A percentile compares a stretch with the other conserved stretches of the same genome.
phyloP scores from a whole-genome alignment of 2,797 vertebrate genomes.

The Apogon hyalosoma region DNA sequence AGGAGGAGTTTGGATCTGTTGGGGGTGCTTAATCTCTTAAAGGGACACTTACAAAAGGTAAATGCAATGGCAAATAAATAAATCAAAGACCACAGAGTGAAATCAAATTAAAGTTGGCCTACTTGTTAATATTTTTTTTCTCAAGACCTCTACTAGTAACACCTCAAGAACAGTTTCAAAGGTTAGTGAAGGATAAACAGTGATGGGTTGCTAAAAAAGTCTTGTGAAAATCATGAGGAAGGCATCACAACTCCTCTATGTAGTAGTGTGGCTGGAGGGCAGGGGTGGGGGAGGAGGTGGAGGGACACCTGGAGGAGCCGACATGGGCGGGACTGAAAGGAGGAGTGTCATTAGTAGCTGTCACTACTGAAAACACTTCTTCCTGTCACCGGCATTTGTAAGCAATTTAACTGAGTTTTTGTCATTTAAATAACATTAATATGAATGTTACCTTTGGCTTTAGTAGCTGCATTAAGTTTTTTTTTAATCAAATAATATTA shows the following conservation, averaged over 20 bases:
- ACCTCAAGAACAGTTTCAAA: constrained; percentile 51
- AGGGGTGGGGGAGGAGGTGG: background rate
- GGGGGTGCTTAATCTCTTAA: constrained; percentile 57
- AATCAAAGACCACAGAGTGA: constrained; percentile 63
- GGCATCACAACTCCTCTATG: constrained; percentile 80
- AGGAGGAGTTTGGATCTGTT: constrained; percentile 42
- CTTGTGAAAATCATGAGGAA: constrained; percentile 86
- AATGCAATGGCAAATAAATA: constrained; percentile 54
- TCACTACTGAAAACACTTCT: background rate
- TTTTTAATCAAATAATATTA: too few relatives aligned
- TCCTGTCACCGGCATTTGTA: background rate
- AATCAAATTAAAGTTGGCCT: constrained; percentile 49
- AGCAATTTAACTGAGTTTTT: too few relatives aligned
- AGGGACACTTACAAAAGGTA: constrained; percentile 73
- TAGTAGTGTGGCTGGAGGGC: constrained; percentile 48
- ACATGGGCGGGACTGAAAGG: background rate
- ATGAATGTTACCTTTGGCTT: too few relatives aligned
- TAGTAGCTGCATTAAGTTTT: too few relatives aligned
- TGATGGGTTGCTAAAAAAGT: constrained; percentile 79
- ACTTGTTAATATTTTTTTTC: constrained; percentile 42
- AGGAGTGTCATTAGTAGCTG: constrained; percentile 29
- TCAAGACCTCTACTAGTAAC: constrained; percentile 45
- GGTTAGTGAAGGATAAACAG: constrained; percentile 68
- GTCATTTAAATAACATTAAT: too few relatives aligned
- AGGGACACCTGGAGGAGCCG: too few relatives aligned